Evolutionary conservation across 2,113 vertebrate species (phyloP), one percentile per base, ranked within the genome.

Genomic region (Euleptes europaea): DNA sequence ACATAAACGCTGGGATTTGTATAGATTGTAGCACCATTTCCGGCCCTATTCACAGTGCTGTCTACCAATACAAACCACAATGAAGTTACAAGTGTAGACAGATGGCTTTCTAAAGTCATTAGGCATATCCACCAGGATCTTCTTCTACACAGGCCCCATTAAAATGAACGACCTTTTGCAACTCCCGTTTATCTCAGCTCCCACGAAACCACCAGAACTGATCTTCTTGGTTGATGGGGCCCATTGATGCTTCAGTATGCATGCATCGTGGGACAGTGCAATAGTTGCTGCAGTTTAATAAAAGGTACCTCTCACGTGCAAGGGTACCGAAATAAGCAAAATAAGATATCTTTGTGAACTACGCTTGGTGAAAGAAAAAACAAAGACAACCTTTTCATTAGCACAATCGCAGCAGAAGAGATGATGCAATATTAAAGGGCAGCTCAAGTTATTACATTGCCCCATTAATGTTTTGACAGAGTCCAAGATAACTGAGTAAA

Each of bases 281-380:
- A 47, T 26, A 69, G 47, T 7, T 84, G 66, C 28, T 78, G 75
- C n/a, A 38, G 42, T 71, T 78, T 78, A 84, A 77, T 73, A 51
- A 44, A 77, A 77, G 47, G 13, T 67, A 49, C 47, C 67, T 38
- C 73, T 83, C 88, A 85, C 91, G 87, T 88, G 85, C 77, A 88
- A 81, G 83, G 79, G 86, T 89, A 92, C 90, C 92, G 88, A 90
- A 89, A 87, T 79, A 85, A 88, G 75, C 51, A 80, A 86, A 90
- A 91, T 86, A 91, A 94, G 86, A 77, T 63, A 88, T 90, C 86
- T 87, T 85, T 89, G 78, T 23, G 80, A 92, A 89, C 69, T 84
- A 66, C 15, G 88, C 54, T 80, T 74, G 42, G 79, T 86, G 84
- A 88, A 23, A 67, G 82, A 87, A 66, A n/a, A 80, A 86, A 90